Base-by-base conservation (phyloP, 1,140 invertebrate genomes). In the Drosophila tani region DNA sequence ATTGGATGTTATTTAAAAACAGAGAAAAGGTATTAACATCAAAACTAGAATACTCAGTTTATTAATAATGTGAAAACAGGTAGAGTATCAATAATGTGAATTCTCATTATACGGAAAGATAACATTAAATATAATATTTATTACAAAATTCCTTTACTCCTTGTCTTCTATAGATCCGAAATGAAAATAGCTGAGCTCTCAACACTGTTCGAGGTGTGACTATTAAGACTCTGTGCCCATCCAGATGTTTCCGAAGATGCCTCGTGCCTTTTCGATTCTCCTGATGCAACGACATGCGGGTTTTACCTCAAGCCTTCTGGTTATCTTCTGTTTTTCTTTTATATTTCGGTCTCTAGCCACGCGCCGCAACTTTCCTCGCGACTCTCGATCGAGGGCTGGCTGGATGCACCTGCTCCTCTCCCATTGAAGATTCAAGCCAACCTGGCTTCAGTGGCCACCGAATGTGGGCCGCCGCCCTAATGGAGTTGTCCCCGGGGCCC, bases 401-500 rank as follows among this genome's bases (percentile, higher is more conserved):
- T 40, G 60, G 63, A 70, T 46, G 53, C 71, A 76, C 71, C 51
- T 67, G 73, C 75, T 69, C 62, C 75, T 69, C 62, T 35, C 15
- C 38, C 38, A 50, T 38, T 40, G 51, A 59, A 70, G 57, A 51
- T 29, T 15, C 38, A 66, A 73, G 41, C 53, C 78, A 69, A 65
- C 82, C 46, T 12, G 17, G 2, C 51, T 38, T 21, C 17, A 38
- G 32, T 38, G 58, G 40, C 62, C 27, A 38, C 79, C 35, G 71
- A 80, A 87, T 87, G 81, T 87, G 81, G 84, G 84, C 84, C 67
- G 84, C 71, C 78, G 84, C 71, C 78, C 84, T 87, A 83, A 88
- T 87, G 83, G 77, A 87, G 84, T 81, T 82, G 83, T 86, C 64
- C 78, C 59, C 68, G 46, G 62, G 68, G 65, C 62, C 57, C 64